Base-by-base conservation (phyloP, 2,113 vertebrate species). In the Eretmochelys imbricata region DNA sequence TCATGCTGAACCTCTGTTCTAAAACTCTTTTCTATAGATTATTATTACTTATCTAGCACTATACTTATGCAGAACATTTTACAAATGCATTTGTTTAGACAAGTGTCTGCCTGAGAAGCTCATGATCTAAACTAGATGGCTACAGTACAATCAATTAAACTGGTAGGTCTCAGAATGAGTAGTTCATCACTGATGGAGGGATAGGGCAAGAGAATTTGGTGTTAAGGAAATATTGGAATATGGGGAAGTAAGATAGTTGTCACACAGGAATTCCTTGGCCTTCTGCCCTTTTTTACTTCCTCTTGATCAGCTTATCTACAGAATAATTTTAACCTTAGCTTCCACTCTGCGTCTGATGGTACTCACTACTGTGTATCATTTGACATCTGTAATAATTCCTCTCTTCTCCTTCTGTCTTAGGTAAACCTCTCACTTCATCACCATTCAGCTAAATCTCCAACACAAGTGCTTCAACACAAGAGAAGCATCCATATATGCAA, bases 391-490 rank as follows among this genome's bases (percentile, higher is more conserved):
- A 72, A 85, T 65, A 83, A 83, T 85, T 95, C 2, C 0, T 75
- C 29, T 69, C 65, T 4, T n/a, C 87, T 14, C 50, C 2, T 25
- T 5, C 87, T 51, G 78, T 46, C 59, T 82, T 89, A 49, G 16
- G 3, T 82, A 54, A 69, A 4, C 3, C 5, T 81, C 10, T 46
- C 31, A 69, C 51, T 95, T 95, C n/a, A 20, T 89, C 96, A 94
- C 3, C 2, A 55, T 93, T 54, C 84, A 90, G 8, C 31, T 80
- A 82, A 80, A 88, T 31, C 3, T 92, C 5, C 49, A 89, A 57
- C 0, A 46, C 49, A 78, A 91, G 8, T 22, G 4, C 13, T 92
- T 75, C 51, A 51, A 46, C 11, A 35, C 13, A 31, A 88, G 38
- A 84, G 80, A 94, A 89, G 4, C 8, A 78, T 76, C 11, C 1